A percentile compares a stretch with the other conserved stretches of the same genome.
phyloP scores from a whole-genome alignment of 1,140 invertebrate genomes.

The Euwallacea similis region DNA sequence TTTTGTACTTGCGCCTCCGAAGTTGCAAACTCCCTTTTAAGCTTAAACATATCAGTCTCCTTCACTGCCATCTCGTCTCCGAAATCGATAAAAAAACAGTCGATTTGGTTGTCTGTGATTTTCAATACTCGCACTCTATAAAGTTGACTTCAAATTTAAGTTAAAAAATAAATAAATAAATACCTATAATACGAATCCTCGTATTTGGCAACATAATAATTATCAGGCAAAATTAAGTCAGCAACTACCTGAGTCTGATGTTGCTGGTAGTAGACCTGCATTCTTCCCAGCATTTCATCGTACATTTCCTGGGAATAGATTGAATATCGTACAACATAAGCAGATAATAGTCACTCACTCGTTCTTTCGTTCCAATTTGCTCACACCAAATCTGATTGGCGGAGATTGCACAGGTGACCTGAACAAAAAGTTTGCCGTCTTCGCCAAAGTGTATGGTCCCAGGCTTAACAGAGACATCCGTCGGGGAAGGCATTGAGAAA shows the following conservation, averaged over 20 bases:
- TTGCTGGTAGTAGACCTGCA: constrained; percentile 59
- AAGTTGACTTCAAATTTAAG: neutral
- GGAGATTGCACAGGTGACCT: constrained; percentile 48
- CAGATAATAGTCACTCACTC: constrained; percentile 42
- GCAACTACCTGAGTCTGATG: constrained; percentile 22
- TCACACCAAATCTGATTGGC: constrained; percentile 52
- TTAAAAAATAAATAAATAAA: neutral
- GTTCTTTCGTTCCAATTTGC: constrained; percentile 46
- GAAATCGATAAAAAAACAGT: constrained; percentile 65
- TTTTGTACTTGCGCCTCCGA: constrained; percentile 62
- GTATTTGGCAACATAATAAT: constrained; percentile 63
- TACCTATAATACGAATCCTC: constrained; percentile 57
- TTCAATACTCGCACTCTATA: constrained; percentile 62
- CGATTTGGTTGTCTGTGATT: constrained; percentile 51
- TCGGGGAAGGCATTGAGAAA: constrained; percentile 6
- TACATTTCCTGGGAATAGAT: constrained; percentile 55
- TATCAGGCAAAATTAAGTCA: constrained; percentile 41
- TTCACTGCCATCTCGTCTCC: constrained; percentile 61
- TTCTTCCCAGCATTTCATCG: constrained; percentile 57
- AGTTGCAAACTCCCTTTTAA: constrained; percentile 60
- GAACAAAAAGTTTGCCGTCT: constrained; percentile 40
- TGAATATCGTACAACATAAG: neutral
- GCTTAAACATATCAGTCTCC: constrained; percentile 56
- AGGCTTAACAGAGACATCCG: constrained; percentile 48
- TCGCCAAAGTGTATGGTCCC: constrained; percentile 47